Evolutionary conservation across 2,888 invertebrate species (phyloP).

Genomic region (Phortica magna): DNA sequence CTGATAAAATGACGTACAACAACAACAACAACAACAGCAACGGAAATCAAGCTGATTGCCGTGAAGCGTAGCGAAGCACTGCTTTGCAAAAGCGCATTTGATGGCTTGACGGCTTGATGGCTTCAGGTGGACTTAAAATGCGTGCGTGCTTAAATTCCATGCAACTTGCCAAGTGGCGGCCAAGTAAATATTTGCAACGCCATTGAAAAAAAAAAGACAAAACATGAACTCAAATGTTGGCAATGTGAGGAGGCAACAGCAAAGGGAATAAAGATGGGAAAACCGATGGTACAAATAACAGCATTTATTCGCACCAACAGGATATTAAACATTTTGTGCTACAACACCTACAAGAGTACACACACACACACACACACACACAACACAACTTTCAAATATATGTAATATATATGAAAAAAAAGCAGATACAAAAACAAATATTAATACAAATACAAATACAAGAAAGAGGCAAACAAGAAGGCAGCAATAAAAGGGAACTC

Average conservation of each 20-base stretch:
- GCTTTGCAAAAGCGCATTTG: not conserved
- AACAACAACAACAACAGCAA: conserved; percentile 8
- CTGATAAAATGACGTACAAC: conserved; percentile 5
- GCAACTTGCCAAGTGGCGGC: not conserved
- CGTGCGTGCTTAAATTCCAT: conserved; percentile 12
- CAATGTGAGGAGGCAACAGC: not conserved
- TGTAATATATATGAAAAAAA: conserved; percentile 39
- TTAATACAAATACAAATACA: not conserved
- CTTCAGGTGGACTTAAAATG: not conserved
- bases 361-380: conserved; percentile 10
- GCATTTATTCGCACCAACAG: conserved; percentile 49
- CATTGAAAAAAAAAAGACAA: not conserved
- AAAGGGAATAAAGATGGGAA: not conserved
- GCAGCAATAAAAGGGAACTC: not conserved
- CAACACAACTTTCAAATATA: not conserved
- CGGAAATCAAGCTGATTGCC: conserved; percentile 22
- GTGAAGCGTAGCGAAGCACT: not conserved
- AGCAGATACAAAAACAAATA: conserved; percentile 2
- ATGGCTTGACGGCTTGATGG: no score
- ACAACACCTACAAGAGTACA: conserved; percentile 30
- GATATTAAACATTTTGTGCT: conserved; percentile 52
- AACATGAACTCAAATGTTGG: no score
- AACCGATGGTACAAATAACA: conserved; percentile 46
- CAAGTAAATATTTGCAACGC: not conserved
- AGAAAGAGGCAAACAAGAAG: not conserved